phyloP scores from a whole-genome alignment of 2,888 invertebrate genomes.

The Tinea semifulvella region DNA sequence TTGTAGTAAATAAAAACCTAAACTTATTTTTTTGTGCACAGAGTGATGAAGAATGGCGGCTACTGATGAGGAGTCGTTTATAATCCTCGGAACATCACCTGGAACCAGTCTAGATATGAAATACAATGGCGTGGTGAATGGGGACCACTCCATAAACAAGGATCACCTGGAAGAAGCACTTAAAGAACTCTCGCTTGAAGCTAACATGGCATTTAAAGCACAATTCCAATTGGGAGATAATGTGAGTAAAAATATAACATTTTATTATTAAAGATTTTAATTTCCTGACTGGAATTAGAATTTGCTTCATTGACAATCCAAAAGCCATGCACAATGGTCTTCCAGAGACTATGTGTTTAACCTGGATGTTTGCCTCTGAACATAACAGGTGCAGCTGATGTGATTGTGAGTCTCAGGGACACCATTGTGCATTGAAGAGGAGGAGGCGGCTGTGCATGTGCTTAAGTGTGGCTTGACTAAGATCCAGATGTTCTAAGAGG shows the following conservation, averaged over 20 bases:
- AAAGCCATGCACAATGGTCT: too few relatives aligned
- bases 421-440: too few relatives aligned
- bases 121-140: constrained; percentile 30
- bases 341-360: too few relatives aligned
- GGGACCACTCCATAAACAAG: constrained; percentile 28
- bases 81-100: constrained; percentile 53
- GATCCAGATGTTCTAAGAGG: too few relatives aligned
- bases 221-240: constrained; percentile 47
- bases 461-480: too few relatives aligned
- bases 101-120: constrained; percentile 45
- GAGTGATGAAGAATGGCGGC: constrained; percentile 34
- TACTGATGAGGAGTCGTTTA: constrained; percentile 54
- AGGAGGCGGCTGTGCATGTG: too few relatives aligned
- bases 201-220: constrained; percentile 48
- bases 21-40: neutral
- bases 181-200: constrained; percentile 44
- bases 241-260: constrained; percentile 33
- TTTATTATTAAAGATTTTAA: neutral
- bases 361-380: too few relatives aligned
- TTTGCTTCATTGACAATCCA: too few relatives aligned
- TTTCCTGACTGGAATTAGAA: too few relatives aligned
- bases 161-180: constrained; percentile 47
- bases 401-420: too few relatives aligned
- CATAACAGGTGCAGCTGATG: too few relatives aligned
- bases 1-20: too few relatives aligned